Evolutionary conservation across 2,888 invertebrate species (phyloP), one percentile per base, ranked within the genome.

Genomic region (Coenonympha arcania): DNA sequence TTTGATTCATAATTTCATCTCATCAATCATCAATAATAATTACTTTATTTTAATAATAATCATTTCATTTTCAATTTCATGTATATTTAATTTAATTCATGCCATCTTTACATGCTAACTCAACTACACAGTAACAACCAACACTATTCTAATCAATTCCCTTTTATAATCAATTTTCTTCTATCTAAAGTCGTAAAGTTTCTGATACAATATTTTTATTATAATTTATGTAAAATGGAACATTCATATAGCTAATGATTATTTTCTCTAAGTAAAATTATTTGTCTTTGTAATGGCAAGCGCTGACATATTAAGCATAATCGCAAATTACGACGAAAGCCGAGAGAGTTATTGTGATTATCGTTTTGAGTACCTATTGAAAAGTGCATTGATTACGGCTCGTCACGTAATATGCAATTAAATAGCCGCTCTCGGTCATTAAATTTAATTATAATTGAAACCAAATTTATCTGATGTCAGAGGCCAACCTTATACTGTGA

Each of bases 201-300:
- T n/a, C n/a, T n/a, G n/a, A n/a, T n/a, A n/a, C n/a, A 39, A 8
- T 22, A 34, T 44, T 22, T 39, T 2, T 37, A 37, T 26, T 31
- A 54, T 48, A 36, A 33, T 48, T 43, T 44, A 48, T 15, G 52
- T 44, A 24, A 2, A 13, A 30, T 30, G 4, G 5, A 30, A 24
- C 9, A 24, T 9, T 24, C 6, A 9, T 6, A 2, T 6, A 9
- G 9, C 15, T 16, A 19, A 31, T 6, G 6, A n/a, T 4, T n/a
- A 11, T 36, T 28, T 6, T 41, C 46, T 45, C 55, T 55, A 55
- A 48, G 48, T 51, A 55, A 52, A 57, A 57, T 55, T 53, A 55
- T 55, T 50, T 48, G 53, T 57, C 50, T 30, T 46, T 11, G 49
- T 47, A 52, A n/a, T 52, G 54, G 57, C 58, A 57, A 60, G 60